Base-by-base conservation (phyloP, 2,888 invertebrate species). In the Drosophila leonis region DNA sequence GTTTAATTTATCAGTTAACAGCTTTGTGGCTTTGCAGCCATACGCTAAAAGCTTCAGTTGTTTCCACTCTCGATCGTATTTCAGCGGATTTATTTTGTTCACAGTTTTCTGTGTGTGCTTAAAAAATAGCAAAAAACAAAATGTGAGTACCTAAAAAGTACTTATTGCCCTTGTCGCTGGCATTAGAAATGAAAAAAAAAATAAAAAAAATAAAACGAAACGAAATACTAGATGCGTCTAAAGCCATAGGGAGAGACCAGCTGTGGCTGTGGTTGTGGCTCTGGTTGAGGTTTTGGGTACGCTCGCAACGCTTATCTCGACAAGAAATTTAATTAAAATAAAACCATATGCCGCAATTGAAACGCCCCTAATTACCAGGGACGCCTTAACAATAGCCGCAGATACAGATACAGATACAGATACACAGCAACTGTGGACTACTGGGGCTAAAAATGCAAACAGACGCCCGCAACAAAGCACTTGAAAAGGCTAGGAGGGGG, bases 1-100 rank as follows among this genome's bases (percentile, higher is more conserved):
- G 90, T 90, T 90, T 90, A 83, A 80, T 75, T 86, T 83, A 88
- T 82, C 87, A 82, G 79, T 89, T 88, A 90, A 84, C 89, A 84
- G 76, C 76, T 79, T 70, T 63, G 64, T 55, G 75, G 79, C 74
- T 83, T 75, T 67, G 74, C 75, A 68, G 71, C 42, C 62, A 77
- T 63, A 66, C 68, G 78, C 79, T 80, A 80, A 80, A 79, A 78
- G 84, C 80, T 68, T 62, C 62, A 52, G 48, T 55, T 61, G 65
- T 55, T 55, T 48, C 65, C 48, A 68, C 52, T 41, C 61, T 41
- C 61, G 75, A 75, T 75, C 70, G 65, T 68, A 80, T 79, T 77
- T 73, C 76, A 70, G 51, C 44, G 54, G 69, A 70, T 70, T 70
- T 60, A 20, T 52, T 54, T 51, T 12, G 29, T 15, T 35, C 29